Conservation (phyloP, 2,797 vertebrate species). For the Megaceryle alcyon region DNA sequence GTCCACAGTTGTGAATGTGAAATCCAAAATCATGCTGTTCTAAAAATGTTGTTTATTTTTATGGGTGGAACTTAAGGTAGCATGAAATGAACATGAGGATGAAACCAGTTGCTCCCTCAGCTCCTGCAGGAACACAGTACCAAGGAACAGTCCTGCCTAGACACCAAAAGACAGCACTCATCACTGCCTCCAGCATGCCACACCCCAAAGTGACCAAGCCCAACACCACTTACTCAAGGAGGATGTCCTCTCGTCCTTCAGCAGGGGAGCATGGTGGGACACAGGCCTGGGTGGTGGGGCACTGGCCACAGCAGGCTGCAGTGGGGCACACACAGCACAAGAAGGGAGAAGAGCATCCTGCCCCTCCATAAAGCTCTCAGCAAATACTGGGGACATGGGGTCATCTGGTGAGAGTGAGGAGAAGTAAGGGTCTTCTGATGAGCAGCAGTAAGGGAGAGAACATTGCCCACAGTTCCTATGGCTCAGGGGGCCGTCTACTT, state of each 20-base stretch:
- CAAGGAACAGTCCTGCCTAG: not conserved
- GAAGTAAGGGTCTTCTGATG: slow-evolving; percentile 78
- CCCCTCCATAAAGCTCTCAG: not conserved
- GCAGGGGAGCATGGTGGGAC: not conserved
- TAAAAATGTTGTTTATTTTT: not conserved
- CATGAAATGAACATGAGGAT: not conserved
- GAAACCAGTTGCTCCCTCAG: not conserved
- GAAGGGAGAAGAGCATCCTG: not conserved
- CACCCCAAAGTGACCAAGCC: not conserved
- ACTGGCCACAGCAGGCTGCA: not conserved
- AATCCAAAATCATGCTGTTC: not conserved
- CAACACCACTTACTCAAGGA: slow-evolving; percentile 28
- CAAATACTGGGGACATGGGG: not conserved
- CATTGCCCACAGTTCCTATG: not conserved
- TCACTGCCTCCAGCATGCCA: fast-evolving
- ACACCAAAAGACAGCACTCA: not conserved
- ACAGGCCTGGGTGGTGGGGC: not conserved
- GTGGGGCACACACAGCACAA: not conserved
- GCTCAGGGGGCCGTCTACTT: not conserved
- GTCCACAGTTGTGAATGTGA: not conserved
- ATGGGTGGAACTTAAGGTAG: not conserved
- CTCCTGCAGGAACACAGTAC: not conserved
- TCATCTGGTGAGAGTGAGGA: slow-evolving; percentile 59
- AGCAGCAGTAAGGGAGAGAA: slow-evolving; percentile 28
- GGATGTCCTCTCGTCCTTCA: not conserved